phyloP scores from a whole-genome alignment of 2,113 vertebrate species.

The Carlito syrichta region DNA sequence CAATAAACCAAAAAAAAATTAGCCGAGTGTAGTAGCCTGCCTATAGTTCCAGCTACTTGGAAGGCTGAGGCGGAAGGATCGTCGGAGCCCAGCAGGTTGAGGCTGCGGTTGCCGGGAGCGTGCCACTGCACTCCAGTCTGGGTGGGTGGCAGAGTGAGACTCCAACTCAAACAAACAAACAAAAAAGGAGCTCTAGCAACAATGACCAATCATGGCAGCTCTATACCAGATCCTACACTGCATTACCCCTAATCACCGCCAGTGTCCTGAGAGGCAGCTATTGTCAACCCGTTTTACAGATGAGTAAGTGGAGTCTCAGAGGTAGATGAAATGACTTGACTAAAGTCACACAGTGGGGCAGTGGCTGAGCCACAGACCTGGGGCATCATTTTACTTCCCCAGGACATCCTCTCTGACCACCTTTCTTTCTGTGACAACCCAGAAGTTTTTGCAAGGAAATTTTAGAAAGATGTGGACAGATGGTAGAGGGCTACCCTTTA shows the following conservation, averaged over 20 bases:
- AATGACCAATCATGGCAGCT: too few relatives aligned
- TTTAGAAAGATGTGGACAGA: background rate
- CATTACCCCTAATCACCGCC: background rate
- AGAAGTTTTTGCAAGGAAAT: background rate
- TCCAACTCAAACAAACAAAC: too few relatives aligned
- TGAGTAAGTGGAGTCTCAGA: background rate
- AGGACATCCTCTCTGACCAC: background rate
- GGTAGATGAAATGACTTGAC: background rate
- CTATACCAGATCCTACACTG: background rate
- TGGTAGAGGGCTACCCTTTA: background rate
- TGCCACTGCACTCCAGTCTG: too few relatives aligned
- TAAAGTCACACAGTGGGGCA: background rate
- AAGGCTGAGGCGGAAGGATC: too few relatives aligned
- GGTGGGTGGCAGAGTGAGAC: too few relatives aligned
- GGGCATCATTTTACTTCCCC: background rate
- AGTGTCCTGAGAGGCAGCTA: background rate
- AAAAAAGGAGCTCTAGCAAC: too few relatives aligned
- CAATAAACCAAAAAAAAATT: too few relatives aligned
- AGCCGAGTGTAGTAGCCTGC: too few relatives aligned
- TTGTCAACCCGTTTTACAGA: background rate
- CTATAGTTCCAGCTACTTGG: too few relatives aligned
- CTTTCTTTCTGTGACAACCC: background rate
- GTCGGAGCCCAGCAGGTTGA: too few relatives aligned
- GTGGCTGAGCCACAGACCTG: background rate
- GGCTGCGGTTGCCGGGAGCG: too few relatives aligned